These are phyloP conservation scores for Pristionchus entomophagus DNA, from an alignment of 2,888 invertebrate species.

Conservation along the genomic window DNA sequence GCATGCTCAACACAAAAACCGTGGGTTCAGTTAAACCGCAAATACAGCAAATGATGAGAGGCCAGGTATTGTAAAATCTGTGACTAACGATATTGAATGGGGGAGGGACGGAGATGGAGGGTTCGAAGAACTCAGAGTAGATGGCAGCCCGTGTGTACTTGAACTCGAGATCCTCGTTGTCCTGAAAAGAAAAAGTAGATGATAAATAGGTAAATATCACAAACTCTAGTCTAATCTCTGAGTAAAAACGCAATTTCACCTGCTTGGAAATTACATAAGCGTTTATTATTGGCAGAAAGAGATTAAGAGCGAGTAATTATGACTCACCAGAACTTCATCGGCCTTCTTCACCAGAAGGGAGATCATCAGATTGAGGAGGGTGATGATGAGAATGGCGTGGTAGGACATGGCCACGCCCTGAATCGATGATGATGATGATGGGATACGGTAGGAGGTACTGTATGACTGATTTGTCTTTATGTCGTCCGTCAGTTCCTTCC, in stretches of 20 bases:
- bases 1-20: too few relatives aligned
- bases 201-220: background rate
- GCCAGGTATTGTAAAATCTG: background rate
- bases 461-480: background rate
- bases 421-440: background rate
- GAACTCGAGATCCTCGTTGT: slow-evolving; percentile 71
- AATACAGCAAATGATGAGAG: too few relatives aligned
- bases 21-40: too few relatives aligned
- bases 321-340: slow-evolving; percentile 64
- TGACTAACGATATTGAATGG: slow-evolving; percentile 59
- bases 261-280: too few relatives aligned
- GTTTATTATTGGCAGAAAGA: too few relatives aligned
- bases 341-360: slow-evolving; percentile 68
- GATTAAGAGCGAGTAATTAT: too few relatives aligned
- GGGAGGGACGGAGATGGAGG: slow-evolving; percentile 65
- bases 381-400: slow-evolving; percentile 66
- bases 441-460: background rate
- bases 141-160: slow-evolving; percentile 68
- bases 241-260: too few relatives aligned
- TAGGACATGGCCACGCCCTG: slow-evolving; percentile 49
- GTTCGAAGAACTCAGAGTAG: slow-evolving; percentile 64
- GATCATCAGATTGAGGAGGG: slow-evolving; percentile 70
- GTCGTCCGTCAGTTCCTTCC: too few relatives aligned
- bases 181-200: slow-evolving; percentile 48
- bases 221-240: too few relatives aligned